Base-by-base conservation (phyloP, 2,888 invertebrate genomes). In the Sphaerophoria taeniata region DNA sequence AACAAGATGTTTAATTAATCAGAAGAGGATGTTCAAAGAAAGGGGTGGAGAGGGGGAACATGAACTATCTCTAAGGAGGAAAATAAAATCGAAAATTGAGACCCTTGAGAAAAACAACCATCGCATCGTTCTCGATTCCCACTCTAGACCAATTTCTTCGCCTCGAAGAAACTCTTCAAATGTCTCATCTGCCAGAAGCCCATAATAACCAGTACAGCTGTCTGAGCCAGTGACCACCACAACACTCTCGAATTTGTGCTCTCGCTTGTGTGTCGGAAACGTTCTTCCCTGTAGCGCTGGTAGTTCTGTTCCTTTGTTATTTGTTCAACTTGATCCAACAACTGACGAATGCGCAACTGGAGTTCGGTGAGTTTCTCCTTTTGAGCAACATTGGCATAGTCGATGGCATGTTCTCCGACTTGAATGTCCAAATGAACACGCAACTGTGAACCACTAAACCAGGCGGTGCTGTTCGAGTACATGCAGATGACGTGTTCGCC, bases 141-240 rank as follows among this genome's bases (percentile, higher is more conserved):
- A 34, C 87, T 9, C 94, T 95, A 97, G 61, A 98, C 98, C 91
- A 99, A 94, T 94, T 99, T 99, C 93, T 99, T 99, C 36, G 99
- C 99, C 93, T 99, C 99, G 90, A 99, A 99, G 94, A 99, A 99
- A 90, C 97, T 97, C 94, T 99, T 99, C 88, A 99, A 94, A 94
- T 99, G 99, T 90, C 96, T 95, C 98, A 99, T 99, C 93, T 99
- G 99, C 99, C 99, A 99, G 88, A 98, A 96, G 14, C 99, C 99
- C 94, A 99, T 99, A 43, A 94, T 93, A 0, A 99, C 93, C 11
- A 99, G 94, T 53, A 99, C 97, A 71, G 95, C 94, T 0, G 98
- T 97, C 93, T 99, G 99, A 0, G 96, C 95, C 12, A 98, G 93
- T 73, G 98, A 98, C 99, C 99, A 99, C 97, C 98, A 99, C 34